A percentile compares a stretch with the other conserved stretches of the same genome.
These are phyloP conservation scores for Silvanus unidentatus DNA, from an alignment of 2,888 invertebrate species.

Conservation along the genomic window DNA sequence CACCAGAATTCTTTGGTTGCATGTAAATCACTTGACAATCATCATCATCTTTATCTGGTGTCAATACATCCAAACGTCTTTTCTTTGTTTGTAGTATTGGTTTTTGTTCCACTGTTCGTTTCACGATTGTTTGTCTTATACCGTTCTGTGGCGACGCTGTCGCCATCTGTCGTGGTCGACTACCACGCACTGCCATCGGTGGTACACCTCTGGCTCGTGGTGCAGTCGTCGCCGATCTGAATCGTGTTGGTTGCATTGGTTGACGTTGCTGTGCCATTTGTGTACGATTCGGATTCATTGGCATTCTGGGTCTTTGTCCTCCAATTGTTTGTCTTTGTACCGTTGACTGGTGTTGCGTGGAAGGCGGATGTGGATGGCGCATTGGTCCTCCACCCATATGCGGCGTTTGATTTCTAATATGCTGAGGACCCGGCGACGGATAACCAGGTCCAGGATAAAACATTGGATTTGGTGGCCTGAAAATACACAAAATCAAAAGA, in stretches of 20 bases:
- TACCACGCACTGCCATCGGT: conserved; percentile 18
- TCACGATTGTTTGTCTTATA: conserved; percentile 20
- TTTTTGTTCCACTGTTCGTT: conserved; percentile 41
- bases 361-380: conserved; percentile 35
- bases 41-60: conserved; percentile 66
- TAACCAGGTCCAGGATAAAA: conserved; percentile 45
- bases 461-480: conserved; percentile 37
- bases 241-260: conserved; percentile 34
- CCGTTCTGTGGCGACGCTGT: conserved; percentile 23
- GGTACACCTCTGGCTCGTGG: conserved; percentile 19
- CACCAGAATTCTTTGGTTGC: conserved; percentile 65
- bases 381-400: conserved; percentile 40
- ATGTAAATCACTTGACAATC: conserved; percentile 71
- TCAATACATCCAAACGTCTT: conserved; percentile 57
- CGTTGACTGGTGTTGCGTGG: conserved; percentile 25
- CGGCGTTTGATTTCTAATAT: too few relatives aligned
- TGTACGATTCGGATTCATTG: neutral
- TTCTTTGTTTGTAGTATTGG: conserved; percentile 44
- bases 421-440: conserved; percentile 41
- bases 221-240: conserved; percentile 36
- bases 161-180: conserved; percentile 25
- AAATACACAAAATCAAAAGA: neutral
- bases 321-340: conserved; percentile 10
- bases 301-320: conserved; percentile 14
- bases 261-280: conserved; percentile 47